Percentiles rank a stretch among this genome's conserved stretches.
Evolutionary conservation across 2,113 vertebrate species (phyloP).

Genomic region (Procapra przewalskii): DNA sequence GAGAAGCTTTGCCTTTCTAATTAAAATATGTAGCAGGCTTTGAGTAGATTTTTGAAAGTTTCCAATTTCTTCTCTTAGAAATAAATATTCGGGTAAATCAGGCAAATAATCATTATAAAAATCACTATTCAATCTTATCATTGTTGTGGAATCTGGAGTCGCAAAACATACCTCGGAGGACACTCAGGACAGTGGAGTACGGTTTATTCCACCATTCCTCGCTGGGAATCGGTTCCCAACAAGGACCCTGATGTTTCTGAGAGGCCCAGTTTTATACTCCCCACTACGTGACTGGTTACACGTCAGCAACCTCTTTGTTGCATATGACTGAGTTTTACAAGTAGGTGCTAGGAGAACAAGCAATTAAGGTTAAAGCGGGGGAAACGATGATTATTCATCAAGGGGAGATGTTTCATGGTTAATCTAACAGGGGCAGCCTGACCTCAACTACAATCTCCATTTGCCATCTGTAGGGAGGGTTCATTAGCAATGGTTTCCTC

Average conservation of each 20-base stretch:
- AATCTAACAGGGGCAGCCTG: background rate
- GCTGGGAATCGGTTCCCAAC: background rate
- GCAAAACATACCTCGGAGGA: background rate
- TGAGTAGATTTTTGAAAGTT: background rate
- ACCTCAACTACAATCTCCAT: background rate
- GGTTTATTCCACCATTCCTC: background rate
- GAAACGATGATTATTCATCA: background rate
- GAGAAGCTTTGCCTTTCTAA: background rate
- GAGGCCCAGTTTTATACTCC: background rate
- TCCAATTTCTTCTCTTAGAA: background rate
- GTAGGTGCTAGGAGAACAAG: background rate
- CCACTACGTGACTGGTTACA: background rate
- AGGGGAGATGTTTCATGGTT: background rate
- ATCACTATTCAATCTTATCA: background rate
- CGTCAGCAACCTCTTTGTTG: background rate
- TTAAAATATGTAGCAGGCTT: background rate
- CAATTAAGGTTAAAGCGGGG: background rate
- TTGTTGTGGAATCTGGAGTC: background rate
- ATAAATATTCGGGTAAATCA: background rate
- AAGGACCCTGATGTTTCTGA: background rate
- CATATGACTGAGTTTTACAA: background rate
- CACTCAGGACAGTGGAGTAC: background rate
- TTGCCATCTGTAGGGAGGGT: background rate
- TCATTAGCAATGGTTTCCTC: background rate
- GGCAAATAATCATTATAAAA: background rate